Base-by-base conservation (phyloP, 1,140 invertebrate genomes). In the Lepidurus apus region DNA sequence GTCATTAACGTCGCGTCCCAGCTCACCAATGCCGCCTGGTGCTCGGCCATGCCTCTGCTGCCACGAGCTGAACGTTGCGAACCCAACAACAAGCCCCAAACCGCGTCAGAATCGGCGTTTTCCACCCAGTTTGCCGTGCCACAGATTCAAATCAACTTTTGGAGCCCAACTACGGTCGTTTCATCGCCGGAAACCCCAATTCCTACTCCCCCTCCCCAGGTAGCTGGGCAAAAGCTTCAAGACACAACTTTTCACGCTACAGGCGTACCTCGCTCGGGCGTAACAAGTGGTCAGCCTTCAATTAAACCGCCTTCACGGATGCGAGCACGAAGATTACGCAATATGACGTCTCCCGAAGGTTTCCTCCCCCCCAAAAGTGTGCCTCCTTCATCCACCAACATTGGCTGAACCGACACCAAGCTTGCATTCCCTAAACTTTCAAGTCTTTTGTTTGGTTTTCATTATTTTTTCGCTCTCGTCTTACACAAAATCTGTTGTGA, bases 81-180 rank as follows among this genome's bases (percentile, higher is more conserved):
- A 42, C 76, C 24, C 2, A 43, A 78, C 21, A 24, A 42, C 1
- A 21, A 26, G 8, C 77, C 24, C 21, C 7, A n/a, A 13, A 26
- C 11, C 11, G 11, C 17, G 5, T 34, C 65, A 17, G 34, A 21
- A 43, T 7, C 21, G 6, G 13, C 42, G 21, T 24, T 24, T 45
- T 42, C 47, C 17, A 13, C 34, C 2, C 17, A 7, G 0, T 78
- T 74, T 42, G 21, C 21, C 43, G 73, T 79, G 1, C 78, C 78
- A 8, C 42, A 74, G 43, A 79, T 79, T 44, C 78, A 79, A 45
- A 74, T 79, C n/a, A 74, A 43, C 17, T 79, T 75, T 43, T 79
- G 78, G 78, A 79, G 47, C 74, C 74, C 24, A 43, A 45, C 73
- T 17, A n/a, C 44, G 1, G 73, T 34, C 42, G 43, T n/a, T n/a